Evolutionary conservation across 1,140 invertebrate species (phyloP), one percentile per base, ranked within the genome.

Genomic region (Cyclargus thomasi): DNA sequence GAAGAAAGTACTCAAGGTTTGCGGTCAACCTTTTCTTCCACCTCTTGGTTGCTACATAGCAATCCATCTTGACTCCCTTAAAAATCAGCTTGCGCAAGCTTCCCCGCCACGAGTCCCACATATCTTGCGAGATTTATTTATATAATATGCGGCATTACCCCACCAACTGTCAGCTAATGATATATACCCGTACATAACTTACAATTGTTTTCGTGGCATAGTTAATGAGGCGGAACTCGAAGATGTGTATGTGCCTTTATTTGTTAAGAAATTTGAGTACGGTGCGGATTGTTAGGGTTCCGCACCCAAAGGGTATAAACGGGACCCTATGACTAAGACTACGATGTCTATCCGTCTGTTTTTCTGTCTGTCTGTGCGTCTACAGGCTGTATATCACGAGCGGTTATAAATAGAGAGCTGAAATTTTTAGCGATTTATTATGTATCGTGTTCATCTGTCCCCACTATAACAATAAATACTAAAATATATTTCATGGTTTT

Each of bases 171-270:
- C 55, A 59, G 10, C 1, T 21, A 55, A 57, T 57, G 23, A 35
- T 66, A 59, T 22, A 29, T 29, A 65, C 39, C 10, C 39, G 17
- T 29, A 29, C 53, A 62, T 67, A 62, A 67, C 35, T 67, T 55
- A 67, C 55, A 53, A 57, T 67, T 67, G 65, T 67, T 67, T 67
- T 62, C 36, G 29, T 18, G 35, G 57, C 55, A 62, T 67, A 67
- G 57, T 62, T 67, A 67, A 67, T 62, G 62, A 39, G 23, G 55
- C 65, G 35, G 23, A 62, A 20, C 65, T 35, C 47, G 39, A 47
- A 47, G 14, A 47, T 47, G 39, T 47, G 14, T 47, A 3, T 47
- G 39, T 8, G 14, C 2, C 11, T 16, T 47, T 47, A 47, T 47
- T 47, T 47, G 39, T 47, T 1, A 16, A 47, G 39, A 47, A 47